Evolutionary conservation across 2,113 vertebrate genomes (phyloP), one percentile per base, ranked within the genome.

Genomic region (Elgaria multicarinata): DNA sequence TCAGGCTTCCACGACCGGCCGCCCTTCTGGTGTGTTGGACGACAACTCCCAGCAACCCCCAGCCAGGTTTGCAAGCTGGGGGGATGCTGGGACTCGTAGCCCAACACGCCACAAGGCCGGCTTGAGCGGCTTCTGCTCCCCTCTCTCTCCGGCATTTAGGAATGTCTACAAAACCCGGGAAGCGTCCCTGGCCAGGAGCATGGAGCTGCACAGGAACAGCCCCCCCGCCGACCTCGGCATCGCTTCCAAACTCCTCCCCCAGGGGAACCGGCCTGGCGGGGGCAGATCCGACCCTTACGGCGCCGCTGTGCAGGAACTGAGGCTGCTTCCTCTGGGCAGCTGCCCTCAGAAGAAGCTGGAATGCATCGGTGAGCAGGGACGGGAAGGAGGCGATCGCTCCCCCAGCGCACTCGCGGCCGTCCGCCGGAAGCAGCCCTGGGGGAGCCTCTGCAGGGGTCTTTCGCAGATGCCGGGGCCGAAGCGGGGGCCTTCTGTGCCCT

Each of bases 301-400:
- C 3, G 95, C 96, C 0, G 98, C 98, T 0, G 94, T 98, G 2
- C 97, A 98, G 94, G 98, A 99, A 89, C 96, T 99, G 33, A 97
- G 96, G 66, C 96, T 98, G 46, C 95, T 99, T 36, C 91, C 97
- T 0, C 96, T 97, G 88, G 98, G 98, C 95, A 95, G 92, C 81
- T 98, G 98, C 91, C 99, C 99, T 0, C 99, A 99, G 95, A 98
- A 96, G 95, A 99, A 99, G 95, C 95, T 99, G 92, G 98, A 99
- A 2, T 98, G 98, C 91, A 98, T 99, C 0, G 98, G 99, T 99
- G 93, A 95, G 97, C 6, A 53, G 10, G 50, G 50, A 53, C 7
- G 50, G 50, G 1, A 53, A 12, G 50, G 10, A 1, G 50, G 50
- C 7, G 46, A 7, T 12, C 50, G 46, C 50, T 53, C 6, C 10